Evolutionary conservation across 2,113 vertebrate genomes (phyloP).

Genomic region (Lota lota): DNA sequence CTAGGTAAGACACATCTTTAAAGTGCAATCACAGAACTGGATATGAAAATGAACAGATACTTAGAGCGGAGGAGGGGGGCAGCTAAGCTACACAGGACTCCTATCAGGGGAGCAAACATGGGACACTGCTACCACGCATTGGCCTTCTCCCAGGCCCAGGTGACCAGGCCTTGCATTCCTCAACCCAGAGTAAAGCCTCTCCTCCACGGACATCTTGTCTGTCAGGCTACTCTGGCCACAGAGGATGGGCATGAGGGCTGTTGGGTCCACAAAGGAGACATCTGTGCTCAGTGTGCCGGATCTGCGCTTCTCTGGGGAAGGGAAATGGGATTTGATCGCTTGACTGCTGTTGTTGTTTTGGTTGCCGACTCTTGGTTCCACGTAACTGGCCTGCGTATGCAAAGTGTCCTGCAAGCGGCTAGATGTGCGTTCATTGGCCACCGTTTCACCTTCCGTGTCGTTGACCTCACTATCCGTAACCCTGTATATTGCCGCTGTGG

Average conservation of each 20-base stretch:
- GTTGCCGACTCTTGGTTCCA: constrained; percentile 65
- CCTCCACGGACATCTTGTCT: constrained; percentile 70
- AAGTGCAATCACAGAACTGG: constrained; percentile 5
- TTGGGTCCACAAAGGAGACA: not conserved
- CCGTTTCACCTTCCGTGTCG: constrained; percentile 16
- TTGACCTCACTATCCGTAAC: constrained; percentile 1
- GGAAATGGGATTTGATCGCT: constrained; percentile 44
- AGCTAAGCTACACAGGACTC: constrained; percentile 45
- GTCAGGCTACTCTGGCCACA: constrained; percentile 39
- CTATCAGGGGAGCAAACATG: constrained; percentile 58
- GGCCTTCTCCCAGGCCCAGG: constrained; percentile 31
- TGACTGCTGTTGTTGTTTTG: constrained; percentile 74
- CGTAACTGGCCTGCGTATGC: constrained; percentile 15
- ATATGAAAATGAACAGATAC: constrained; percentile 5
- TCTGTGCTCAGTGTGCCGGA: constrained; percentile 19
- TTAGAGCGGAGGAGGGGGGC: not conserved
- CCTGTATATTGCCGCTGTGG: not conserved
- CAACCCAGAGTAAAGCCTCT: constrained; percentile 64
- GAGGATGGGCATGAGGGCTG: constrained; percentile 8
- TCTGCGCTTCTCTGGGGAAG: not conserved
- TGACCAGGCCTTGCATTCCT: constrained; percentile 34
- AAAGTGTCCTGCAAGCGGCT: not conserved
- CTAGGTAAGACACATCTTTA: constrained; percentile 19
- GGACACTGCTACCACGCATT: constrained; percentile 39
- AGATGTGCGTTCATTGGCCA: not conserved